Evolutionary conservation across 2,888 invertebrate species (phyloP).

Genomic region (Lepidocyrtoides sp.): DNA sequence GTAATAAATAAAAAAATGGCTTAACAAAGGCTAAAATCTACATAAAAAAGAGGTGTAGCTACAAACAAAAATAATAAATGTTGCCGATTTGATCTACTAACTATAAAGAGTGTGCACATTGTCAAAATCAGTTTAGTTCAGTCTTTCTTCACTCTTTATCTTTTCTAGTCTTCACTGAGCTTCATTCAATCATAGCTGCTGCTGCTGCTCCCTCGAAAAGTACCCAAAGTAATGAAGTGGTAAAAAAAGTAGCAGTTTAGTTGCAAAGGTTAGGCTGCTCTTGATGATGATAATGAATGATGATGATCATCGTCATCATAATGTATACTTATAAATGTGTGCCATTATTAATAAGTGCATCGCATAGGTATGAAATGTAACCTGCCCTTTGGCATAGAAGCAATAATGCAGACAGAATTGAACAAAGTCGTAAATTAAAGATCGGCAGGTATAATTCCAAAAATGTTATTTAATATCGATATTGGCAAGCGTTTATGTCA

Average conservation of each 20-base stretch:
- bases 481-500: neutral
- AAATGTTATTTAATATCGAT: neutral
- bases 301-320: neutral
- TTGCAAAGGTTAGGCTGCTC: neutral
- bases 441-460: neutral
- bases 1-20: neutral
- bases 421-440: neutral
- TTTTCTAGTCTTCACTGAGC: no score
- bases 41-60: neutral
- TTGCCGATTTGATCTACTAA: neutral
- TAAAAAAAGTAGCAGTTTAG: no score
- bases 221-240: neutral
- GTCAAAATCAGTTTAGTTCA: neutral
- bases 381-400: neutral
- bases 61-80: neutral
- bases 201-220: neutral
- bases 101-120: neutral
- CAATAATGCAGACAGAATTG: neutral
- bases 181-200: no score
- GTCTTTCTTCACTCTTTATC: neutral
- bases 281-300: neutral
- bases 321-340: no score
- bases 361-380: no score
- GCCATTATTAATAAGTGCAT: no score
- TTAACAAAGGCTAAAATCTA: conserved; percentile 1